A percentile compares a stretch with the other conserved stretches of the same genome.
Conservation (phyloP, 2,113 vertebrate genomes). For the Panthera tigris region DNA sequence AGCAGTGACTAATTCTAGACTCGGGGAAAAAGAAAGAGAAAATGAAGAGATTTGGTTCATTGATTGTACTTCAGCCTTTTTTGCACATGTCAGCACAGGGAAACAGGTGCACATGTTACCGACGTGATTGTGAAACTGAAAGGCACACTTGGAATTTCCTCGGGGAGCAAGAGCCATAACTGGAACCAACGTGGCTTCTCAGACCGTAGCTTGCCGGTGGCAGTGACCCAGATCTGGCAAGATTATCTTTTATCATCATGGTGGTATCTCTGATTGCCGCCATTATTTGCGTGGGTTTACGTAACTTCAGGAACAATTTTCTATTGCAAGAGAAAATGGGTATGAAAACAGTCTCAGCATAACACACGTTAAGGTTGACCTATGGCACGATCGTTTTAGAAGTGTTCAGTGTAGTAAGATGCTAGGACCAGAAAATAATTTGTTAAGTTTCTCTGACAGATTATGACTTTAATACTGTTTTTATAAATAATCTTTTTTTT, state of each 20-base stretch:
- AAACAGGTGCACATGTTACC: background rate
- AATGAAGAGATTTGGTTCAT: background rate
- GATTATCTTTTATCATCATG: background rate
- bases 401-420: background rate
- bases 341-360: background rate
- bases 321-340: background rate
- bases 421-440: background rate
- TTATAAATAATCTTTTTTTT: background rate
- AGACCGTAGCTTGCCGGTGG: background rate
- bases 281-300: background rate
- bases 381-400: background rate
- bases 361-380: background rate
- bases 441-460: background rate
- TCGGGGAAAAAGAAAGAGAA: no score
- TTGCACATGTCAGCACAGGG: background rate
- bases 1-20: background rate
- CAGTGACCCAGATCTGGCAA: background rate
- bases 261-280: background rate
- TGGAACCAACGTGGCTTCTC: background rate
- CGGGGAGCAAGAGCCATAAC: background rate
- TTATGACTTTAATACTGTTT: background rate
- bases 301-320: background rate
- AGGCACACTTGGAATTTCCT: background rate
- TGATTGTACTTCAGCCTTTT: background rate
- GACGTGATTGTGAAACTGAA: background rate